Evolutionary conservation across 2,797 vertebrate genomes (phyloP), one percentile per base, ranked within the genome.

Genomic region (Macropodus opercularis): DNA sequence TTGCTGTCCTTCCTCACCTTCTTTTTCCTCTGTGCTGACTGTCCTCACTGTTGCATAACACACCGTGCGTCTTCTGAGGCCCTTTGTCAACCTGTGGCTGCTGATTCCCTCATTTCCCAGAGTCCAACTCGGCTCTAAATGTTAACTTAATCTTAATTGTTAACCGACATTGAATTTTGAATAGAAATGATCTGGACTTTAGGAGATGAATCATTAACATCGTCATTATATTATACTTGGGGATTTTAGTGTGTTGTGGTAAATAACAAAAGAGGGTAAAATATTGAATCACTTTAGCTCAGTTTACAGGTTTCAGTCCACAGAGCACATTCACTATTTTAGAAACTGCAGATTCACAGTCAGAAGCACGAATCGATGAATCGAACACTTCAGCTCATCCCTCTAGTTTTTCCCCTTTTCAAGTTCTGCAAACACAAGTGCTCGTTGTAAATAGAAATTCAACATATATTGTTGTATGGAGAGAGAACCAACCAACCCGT

Each of bases 41-140:
- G 72, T 57, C 67, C 58, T 52, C 39, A 52, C 63, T 27, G 41
- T 85, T 81, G 69, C 31, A 35, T 77, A 85, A 86, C 26, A 34
- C 39, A 38, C 26, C 29, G 44, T 35, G 66, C 4, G 34, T 43
- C 71, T 60, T 43, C 57, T 54, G 55, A 51, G 51, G 43, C 42
- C 47, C 64, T 61, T 55, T 42, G 22, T 64, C 42, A 68, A 53
- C 36, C 35, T 57, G 10, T 29, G 36, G 41, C 74, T 72, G 79
- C 84, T 77, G 78, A 79, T 63, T 84, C 79, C 77, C 65, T 74
- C 32, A 1, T 32, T 31, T 47, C 52, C 44, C 14, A 32, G 35
- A 19, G 36, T 46, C 54, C 50, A 59, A 22, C 48, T 59, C 31
- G 3, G 59, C 58, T 39, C 42, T 44, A n/a, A 40, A 32, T 61